phyloP scores from a whole-genome alignment of 1,140 invertebrate species.

The Phthorimaea operculella region DNA sequence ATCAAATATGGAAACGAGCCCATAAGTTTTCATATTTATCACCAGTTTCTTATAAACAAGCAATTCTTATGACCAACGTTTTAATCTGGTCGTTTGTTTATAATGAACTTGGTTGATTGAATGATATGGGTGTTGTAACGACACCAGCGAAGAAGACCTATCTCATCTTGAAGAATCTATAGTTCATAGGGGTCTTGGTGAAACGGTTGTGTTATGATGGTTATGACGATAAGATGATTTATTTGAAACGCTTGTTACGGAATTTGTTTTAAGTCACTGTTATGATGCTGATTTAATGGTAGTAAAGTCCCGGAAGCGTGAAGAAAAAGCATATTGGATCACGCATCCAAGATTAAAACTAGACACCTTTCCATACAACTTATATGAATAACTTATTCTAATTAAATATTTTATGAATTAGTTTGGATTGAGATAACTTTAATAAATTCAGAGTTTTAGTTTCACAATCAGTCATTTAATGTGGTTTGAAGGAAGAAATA shows the following conservation, averaged over 20 bases:
- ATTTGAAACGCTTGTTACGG: neutral
- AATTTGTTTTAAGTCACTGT: neutral
- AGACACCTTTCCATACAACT: too few species aligned
- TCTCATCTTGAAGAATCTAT: neutral
- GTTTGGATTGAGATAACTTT: too few species aligned
- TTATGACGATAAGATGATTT: neutral
- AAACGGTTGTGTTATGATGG: neutral
- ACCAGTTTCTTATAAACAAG: slow-evolving; percentile 16
- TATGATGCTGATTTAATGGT: too few species aligned
- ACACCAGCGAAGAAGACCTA: slow-evolving; percentile 8
- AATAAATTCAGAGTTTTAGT: too few species aligned
- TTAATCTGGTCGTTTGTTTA: slow-evolving; percentile 19
- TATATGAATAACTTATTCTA: too few species aligned
- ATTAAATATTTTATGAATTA: too few species aligned
- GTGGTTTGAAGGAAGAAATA: too few species aligned
- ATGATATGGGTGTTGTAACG: slow-evolving; percentile 19
- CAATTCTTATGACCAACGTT: slow-evolving; percentile 6
- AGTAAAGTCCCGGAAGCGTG: too few species aligned
- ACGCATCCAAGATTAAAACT: too few species aligned
- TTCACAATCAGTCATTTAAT: too few species aligned
- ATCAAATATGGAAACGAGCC: slow-evolving; percentile 16
- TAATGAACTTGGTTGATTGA: slow-evolving; percentile 29
- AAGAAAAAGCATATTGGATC: too few species aligned
- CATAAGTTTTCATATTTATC: slow-evolving; percentile 14
- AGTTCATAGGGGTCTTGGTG: neutral